Evolutionary conservation across 2,113 vertebrate genomes (phyloP).

Genomic region (western clawed frog (Xenopus tropicalis)): UCB_Xtro_10.0 CM004450.2:51929501-51930000

Average conservation of each 20-base stretch:
- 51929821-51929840: slow-evolving; percentile 8
- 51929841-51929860: slow-evolving; percentile 18
- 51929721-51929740: no score
- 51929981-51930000: slow-evolving; percentile 12
- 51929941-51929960: slow-evolving; percentile 32
- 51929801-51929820: slow-evolving; percentile 21
- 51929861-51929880: slow-evolving; percentile 26
- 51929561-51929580: no score
- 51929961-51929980: slow-evolving; percentile 28
- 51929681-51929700: slow-evolving; percentile 9
- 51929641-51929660: slow-evolving; percentile 11
- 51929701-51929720: slow-evolving; percentile 4
- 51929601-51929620: neutral
- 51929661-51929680: neutral
- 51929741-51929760: slow-evolving; percentile 27
- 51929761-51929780: slow-evolving; percentile 33
- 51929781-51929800: slow-evolving; percentile 27
- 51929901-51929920: slow-evolving; percentile 26
- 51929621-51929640: slow-evolving; percentile 10
- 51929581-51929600: no score
- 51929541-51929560: no score
- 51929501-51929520: no score
- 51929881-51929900: slow-evolving; percentile 23
- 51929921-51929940: slow-evolving; percentile 41
- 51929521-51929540: no score